Evolutionary conservation across 2,888 invertebrate species (phyloP).

Genomic region (Pyrrhosoma nymphula): DNA sequence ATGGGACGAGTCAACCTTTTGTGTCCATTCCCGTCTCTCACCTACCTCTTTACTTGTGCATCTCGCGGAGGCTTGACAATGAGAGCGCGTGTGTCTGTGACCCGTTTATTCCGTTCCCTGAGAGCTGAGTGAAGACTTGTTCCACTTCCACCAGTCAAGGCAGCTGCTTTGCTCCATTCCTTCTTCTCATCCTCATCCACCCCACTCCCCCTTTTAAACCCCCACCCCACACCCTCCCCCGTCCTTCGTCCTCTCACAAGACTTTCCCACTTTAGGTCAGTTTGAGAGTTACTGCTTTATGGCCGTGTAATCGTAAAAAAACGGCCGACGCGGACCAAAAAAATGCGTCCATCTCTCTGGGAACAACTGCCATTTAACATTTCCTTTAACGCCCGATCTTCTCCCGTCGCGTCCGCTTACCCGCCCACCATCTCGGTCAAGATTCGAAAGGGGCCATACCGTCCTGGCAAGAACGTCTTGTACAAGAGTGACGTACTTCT

Average conservation of each 20-base stretch:
- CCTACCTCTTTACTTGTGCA: too few species aligned
- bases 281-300: conserved; percentile 57
- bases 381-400: conserved; percentile 26
- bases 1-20: not conserved
- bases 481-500: not conserved
- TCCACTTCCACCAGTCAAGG: conserved; percentile 13
- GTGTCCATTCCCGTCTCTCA: not conserved
- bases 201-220: not conserved
- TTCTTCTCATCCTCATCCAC: not conserved
- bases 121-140: not conserved
- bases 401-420: not conserved
- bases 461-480: not conserved
- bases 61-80: not conserved
- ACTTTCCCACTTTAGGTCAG: conserved; percentile 45
- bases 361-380: conserved; percentile 47
- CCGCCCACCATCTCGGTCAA: conserved; percentile 15
- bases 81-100: not conserved
- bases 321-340: conserved; percentile 20
- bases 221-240: not conserved
- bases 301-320: conserved; percentile 52
- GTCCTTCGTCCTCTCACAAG: not conserved
- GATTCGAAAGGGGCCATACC: not conserved
- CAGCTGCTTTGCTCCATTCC: not conserved
- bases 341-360: conserved; percentile 32
- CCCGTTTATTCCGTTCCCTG: conserved; percentile 21